Percentiles rank a stretch among this genome's conserved stretches.
Evolutionary conservation across 2,113 vertebrate species (phyloP).

Genomic region (Phasianus colchicus): DNA sequence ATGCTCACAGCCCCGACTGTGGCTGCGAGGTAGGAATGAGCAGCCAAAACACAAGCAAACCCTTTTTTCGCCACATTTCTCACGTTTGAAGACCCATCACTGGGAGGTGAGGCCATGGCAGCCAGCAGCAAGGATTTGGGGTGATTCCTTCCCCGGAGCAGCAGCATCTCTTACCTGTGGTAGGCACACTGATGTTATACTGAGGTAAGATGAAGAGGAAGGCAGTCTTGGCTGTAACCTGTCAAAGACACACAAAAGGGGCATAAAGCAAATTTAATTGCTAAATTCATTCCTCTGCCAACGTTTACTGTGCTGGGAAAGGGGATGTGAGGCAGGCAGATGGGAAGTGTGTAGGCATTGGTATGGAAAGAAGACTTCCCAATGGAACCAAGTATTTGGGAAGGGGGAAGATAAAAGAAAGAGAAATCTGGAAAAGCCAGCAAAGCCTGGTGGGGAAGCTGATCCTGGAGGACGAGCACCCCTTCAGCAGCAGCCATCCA

Average conservation of each 20-base stretch:
- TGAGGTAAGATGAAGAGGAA: constrained; percentile 98
- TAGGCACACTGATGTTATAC: constrained; percentile 89
- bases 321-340: background rate
- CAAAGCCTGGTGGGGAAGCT: too few species aligned
- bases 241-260: constrained; percentile 56
- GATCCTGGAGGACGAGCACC: too few species aligned
- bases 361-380: too few species aligned
- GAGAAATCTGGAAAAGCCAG: too few species aligned
- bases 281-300: background rate
- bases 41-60: background rate
- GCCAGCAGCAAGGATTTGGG: background rate
- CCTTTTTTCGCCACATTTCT: background rate
- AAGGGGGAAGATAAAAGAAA: too few species aligned
- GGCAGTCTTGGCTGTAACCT: constrained; percentile 97
- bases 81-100: background rate
- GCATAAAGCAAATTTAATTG: background rate
- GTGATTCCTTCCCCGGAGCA: background rate
- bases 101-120: background rate
- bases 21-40: background rate
- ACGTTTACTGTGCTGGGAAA: accelerated
- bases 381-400: too few species aligned
- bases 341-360: accelerated
- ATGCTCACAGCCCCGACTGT: background rate
- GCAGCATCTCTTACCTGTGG: constrained; percentile 83
- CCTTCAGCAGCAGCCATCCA: too few species aligned